Evolutionary conservation across 2,888 invertebrate species (phyloP), one percentile per base, ranked within the genome.

Genomic region (Thelaira solivaga): DNA sequence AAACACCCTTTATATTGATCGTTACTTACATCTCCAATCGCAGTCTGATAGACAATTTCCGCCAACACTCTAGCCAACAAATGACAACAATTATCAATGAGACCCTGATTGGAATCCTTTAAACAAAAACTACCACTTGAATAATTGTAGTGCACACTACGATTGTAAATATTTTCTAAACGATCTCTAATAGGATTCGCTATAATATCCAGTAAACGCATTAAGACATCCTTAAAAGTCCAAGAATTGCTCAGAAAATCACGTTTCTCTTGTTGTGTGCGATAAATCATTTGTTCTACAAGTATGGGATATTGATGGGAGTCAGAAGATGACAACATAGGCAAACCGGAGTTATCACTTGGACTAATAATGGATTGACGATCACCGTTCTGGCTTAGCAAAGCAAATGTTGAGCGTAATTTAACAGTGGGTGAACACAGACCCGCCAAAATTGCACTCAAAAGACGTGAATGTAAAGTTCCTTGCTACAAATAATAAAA

Each of bases 401-500:
- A 91, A 6, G 95, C 95, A 88, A 95, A 93, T 24, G 94, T 94
- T 72, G 92, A 93, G 31, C 94, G 91, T 29, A 95, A 89, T 76
- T 94, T 92, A 16, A 95, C 92, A 2, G 92, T 92, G 0, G 95
- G 94, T 47, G 93, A 93, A 84, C 96, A 96, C 80, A 98, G 90
- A 0, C 97, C 95, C 45, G 96, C 95, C 78, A 97, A 91, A 2
- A 96, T 94, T 0, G 97, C 94, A 79, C 94, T 94, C 59, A 96
- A 87, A 1, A 95, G 89, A 64, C 94, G 91, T 0, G 88, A 87
- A 59, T 89, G 88, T 11, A 88, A 76, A 2, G 85, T 85, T 2
- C 86, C 88, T 82, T 83, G 80, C 64, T 81, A 79, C 20, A 49
- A 71, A 39, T 43, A 31, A 8, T 3, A 26, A 4, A 47, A 29